A percentile compares a stretch with the other conserved stretches of the same genome.
Evolutionary conservation across 2,113 vertebrate genomes (phyloP).

Genomic region (Myrmophylax atrothorax): DNA sequence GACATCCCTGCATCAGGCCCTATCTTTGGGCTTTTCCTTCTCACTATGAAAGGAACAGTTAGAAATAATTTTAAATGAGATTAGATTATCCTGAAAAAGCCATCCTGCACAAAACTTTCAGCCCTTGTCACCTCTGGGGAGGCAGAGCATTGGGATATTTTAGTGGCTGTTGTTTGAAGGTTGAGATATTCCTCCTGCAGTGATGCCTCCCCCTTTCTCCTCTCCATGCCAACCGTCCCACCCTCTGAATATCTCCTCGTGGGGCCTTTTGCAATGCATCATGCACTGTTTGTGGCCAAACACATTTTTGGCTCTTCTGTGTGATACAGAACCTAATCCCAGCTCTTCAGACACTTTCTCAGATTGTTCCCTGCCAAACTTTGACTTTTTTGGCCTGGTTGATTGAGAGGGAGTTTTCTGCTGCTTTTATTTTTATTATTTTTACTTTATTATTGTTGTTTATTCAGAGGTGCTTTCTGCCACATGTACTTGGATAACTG

Average conservation of each 20-base stretch:
- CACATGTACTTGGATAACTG: neutral
- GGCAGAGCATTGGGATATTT: neutral
- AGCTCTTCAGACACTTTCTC: conserved; percentile 29
- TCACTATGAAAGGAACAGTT: neutral
- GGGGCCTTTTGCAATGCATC: conserved; percentile 49
- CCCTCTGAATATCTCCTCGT: neutral
- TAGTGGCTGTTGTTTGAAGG: conserved; percentile 47
- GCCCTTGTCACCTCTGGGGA: neutral
- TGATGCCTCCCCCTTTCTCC: neutral
- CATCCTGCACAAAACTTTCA: neutral
- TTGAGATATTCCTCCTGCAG: neutral
- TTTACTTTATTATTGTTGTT: neutral
- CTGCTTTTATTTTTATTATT: neutral
- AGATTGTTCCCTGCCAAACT: conserved; percentile 24
- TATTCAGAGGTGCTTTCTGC: conserved; percentile 7
- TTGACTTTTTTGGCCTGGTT: neutral
- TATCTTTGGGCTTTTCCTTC: neutral
- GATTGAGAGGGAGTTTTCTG: neutral
- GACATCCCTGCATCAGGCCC: neutral
- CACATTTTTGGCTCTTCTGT: conserved; percentile 54
- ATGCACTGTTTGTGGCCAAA: conserved; percentile 40
- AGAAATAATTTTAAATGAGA: neutral
- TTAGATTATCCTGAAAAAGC: neutral
- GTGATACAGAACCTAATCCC: neutral
- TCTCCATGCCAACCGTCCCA: conserved; percentile 30